Evolutionary conservation across 2,113 vertebrate species (phyloP), one percentile per base, ranked within the genome.

Genomic region (Lepisosteus oculatus): DNA sequence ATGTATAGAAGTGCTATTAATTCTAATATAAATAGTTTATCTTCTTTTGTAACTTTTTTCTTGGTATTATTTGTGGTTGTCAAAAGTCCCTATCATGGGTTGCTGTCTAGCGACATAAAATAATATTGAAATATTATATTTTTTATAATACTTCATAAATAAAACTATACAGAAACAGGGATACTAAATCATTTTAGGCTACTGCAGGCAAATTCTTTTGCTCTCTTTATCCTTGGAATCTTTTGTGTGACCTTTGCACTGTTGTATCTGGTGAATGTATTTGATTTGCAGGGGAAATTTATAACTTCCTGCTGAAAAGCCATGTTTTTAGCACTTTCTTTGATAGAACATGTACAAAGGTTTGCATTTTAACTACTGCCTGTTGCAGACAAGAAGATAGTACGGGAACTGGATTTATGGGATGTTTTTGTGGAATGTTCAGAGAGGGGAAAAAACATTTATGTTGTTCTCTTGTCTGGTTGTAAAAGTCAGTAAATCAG

Each of bases 211-310:
- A 51, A 5, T 9, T 51, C 29, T 29, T 29, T 29, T 9, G 47
- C 47, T 9, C 47, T 51, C 47, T 51, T 51, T 51, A 9, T 51
- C 5, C 47, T 51, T 9, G 47, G 9, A 51, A 6, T n/a, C 9
- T 13, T 59, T 42, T 41, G 55, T 9, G 14, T 5, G 1, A 45
- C 61, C 61, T 11, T 14, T 11, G 43, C 7, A 29, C 45, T 12
- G 54, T n/a, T 43, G 8, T 5, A 12, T 8, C 67, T 69, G 41
- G 2, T 7, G 2, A 43, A 47, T 67, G 65, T 9, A 6, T 67
- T 67, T 42, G 57, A 74, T 62, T 59, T 69, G 55, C 65, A 45
- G 61, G 59, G 66, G 56, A 61, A 74, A 77, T 77, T 77, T 71
- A 74, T 41, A 47, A 66, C 44, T 65, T 71, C 72, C 68, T 57